phyloP scores from a whole-genome alignment of 2,113 vertebrate genomes.

The Heterochromis multidens region DNA sequence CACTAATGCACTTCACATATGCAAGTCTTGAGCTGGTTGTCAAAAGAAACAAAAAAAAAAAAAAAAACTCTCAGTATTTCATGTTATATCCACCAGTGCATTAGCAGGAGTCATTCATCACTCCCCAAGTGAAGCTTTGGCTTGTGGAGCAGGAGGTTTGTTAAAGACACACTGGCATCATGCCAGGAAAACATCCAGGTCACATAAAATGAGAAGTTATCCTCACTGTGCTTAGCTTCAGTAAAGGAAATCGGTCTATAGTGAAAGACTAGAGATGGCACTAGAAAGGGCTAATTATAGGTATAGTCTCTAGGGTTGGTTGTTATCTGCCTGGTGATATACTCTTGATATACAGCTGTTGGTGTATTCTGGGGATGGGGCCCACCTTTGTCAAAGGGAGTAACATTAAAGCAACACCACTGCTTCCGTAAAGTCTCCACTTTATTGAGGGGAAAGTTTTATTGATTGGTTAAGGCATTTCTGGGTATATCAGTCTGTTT shows the following conservation, averaged over 20 bases:
- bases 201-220: constrained; percentile 16
- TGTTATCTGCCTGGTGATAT: constrained; percentile 49
- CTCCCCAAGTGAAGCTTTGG: background rate
- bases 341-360: constrained; percentile 21
- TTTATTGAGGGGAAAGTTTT: background rate
- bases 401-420: background rate
- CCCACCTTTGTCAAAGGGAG: background rate
- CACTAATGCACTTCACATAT: background rate
- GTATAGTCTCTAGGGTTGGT: constrained; percentile 15
- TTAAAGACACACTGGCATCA: constrained; percentile 23
- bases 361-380: constrained; percentile 14
- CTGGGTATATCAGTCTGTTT: background rate
- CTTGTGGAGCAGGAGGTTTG: background rate
- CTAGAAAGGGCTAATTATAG: constrained; percentile 67
- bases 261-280: background rate
- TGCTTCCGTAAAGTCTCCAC: background rate
- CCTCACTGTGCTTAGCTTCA: constrained; percentile 20
- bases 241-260: constrained; percentile 18
- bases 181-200: constrained; percentile 47
- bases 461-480: background rate
- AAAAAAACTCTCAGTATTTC: background rate
- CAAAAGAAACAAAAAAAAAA: background rate
- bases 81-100: background rate
- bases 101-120: constrained; percentile 31
- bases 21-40: background rate